A percentile compares a stretch with the other conserved stretches of the same genome.
Conservation (phyloP, 2,888 invertebrate species). For the Bruchidius siliquastri region DNA sequence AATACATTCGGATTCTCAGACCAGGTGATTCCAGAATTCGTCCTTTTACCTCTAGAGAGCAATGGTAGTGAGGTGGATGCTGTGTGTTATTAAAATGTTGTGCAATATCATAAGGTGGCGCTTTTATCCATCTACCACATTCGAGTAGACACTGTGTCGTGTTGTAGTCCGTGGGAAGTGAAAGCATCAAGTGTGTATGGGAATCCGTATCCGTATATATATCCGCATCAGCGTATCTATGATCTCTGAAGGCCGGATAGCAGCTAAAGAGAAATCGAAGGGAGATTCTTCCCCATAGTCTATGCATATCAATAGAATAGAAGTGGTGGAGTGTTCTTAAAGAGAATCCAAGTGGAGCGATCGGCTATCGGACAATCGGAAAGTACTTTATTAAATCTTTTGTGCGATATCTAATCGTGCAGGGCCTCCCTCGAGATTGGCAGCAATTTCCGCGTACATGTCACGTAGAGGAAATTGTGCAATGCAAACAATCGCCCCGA, state of each 20-base stretch:
- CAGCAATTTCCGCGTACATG: constrained; percentile 51
- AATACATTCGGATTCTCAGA: constrained; percentile 9
- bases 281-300: constrained; percentile 26
- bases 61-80: neutral
- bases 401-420: constrained; percentile 46
- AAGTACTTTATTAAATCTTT: constrained; percentile 48
- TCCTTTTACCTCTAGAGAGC: neutral
- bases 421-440: constrained; percentile 45
- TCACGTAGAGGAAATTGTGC: constrained; percentile 47
- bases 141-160: no score
- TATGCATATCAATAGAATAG: constrained; percentile 44
- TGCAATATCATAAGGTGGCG: no score
- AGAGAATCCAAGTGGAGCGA: constrained; percentile 32
- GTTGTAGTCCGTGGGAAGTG: neutral
- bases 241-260: constrained; percentile 22
- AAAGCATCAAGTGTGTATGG: constrained; percentile 23
- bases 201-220: constrained; percentile 29
- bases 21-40: neutral
- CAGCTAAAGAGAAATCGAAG: constrained; percentile 19
- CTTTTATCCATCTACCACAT: no score
- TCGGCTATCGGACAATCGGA: constrained; percentile 44
- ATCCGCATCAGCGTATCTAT: constrained; percentile 28
- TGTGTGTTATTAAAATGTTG: no score
- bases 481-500: constrained; percentile 42
- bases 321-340: constrained; percentile 20